Conservation (phyloP, 2,888 invertebrate genomes). For the Tiliacea citrago region DNA sequence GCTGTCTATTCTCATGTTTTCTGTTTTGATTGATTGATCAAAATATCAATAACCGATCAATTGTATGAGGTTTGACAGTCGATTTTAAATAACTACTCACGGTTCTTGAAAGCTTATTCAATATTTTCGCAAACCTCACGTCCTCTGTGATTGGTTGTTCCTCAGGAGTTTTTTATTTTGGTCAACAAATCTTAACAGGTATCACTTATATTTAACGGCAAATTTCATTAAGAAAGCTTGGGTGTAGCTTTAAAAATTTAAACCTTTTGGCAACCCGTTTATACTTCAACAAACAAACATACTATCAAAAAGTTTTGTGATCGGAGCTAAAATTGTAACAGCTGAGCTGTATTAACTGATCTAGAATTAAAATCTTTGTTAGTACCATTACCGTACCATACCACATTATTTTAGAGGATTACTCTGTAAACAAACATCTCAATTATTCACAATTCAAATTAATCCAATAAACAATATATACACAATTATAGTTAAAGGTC, state of each 20-base stretch:
- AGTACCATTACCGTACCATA: no score
- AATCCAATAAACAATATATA: no score
- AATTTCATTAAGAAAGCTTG: no score
- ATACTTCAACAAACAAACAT: not conserved
- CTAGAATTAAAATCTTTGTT: not conserved
- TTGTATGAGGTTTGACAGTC: not conserved
- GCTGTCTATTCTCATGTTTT: not conserved
- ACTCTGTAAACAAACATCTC: no score
- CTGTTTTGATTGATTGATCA: slow-evolving; percentile 42
- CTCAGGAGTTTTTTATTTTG: not conserved
- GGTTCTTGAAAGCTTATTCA: not conserved
- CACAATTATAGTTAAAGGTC: not conserved
- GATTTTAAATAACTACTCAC: slow-evolving; percentile 2
- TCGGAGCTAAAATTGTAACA: not conserved
- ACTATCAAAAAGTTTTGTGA: not conserved
- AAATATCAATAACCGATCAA: slow-evolving; percentile 31
- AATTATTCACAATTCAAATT: no score
- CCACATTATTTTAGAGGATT: no score
- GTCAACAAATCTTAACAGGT: not conserved
- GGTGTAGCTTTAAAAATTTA: not conserved
- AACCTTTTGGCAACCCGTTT: not conserved
- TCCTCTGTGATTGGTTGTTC: not conserved
- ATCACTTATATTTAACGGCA: not conserved
- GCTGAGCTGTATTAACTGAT: not conserved
- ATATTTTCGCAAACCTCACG: not conserved